Evolutionary conservation across 2,113 vertebrate genomes (phyloP).

Genomic region (Halcyon senegalensis): DNA sequence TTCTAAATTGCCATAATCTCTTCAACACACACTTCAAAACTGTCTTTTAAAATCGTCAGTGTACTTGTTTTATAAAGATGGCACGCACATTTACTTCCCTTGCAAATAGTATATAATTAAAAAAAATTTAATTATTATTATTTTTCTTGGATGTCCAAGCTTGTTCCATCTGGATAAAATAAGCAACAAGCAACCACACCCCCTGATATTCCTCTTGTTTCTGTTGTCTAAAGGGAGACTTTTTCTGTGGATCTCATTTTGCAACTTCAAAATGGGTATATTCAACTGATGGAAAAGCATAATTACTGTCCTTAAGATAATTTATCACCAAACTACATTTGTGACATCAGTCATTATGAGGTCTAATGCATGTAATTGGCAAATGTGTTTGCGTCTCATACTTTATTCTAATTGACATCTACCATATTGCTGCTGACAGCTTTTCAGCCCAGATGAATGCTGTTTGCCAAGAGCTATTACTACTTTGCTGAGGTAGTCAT

Average conservation of each 20-base stretch:
- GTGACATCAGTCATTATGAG: constrained; percentile 71
- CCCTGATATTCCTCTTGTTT: background rate
- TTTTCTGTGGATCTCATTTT: constrained; percentile 10
- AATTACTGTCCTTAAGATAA: constrained; percentile 71
- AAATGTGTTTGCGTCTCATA: constrained; percentile 67
- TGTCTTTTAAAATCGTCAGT: background rate
- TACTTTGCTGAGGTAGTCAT: constrained; percentile 51
- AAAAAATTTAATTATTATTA: background rate
- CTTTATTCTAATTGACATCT: constrained; percentile 73
- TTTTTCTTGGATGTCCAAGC: background rate
- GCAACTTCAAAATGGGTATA: constrained; percentile 30
- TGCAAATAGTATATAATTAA: background rate
- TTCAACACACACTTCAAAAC: background rate
- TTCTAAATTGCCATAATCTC: background rate
- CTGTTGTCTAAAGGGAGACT: background rate
- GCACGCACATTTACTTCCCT: background rate
- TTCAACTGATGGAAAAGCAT: constrained; percentile 55
- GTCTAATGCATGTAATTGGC: constrained; percentile 73
- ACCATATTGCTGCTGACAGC: constrained; percentile 69
- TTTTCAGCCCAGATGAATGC: constrained; percentile 69
- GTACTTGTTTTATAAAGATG: background rate
- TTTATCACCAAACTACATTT: constrained; percentile 67
- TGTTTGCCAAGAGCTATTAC: constrained; percentile 62
- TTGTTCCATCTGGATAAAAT: background rate
- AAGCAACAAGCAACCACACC: background rate